Percentiles rank a stretch among this genome's conserved stretches.
phyloP scores from a whole-genome alignment of 2,113 vertebrate species.

The Macaca mulatta region DNA sequence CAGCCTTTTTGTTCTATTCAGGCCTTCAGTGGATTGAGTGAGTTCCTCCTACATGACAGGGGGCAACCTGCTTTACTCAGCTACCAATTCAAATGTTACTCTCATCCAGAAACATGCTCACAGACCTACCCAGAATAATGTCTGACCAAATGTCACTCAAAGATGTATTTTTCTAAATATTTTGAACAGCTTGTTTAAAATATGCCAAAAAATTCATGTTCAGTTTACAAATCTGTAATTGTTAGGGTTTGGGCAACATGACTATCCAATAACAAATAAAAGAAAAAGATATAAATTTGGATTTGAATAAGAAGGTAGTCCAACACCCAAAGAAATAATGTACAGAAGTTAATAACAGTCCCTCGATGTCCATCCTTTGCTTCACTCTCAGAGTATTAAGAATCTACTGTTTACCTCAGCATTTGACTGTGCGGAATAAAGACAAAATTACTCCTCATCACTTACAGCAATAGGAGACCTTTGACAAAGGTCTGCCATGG shows the following conservation, averaged over 20 bases:
- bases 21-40: not conserved
- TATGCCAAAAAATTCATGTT: not conserved
- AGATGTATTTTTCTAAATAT: not conserved
- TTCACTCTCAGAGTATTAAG: constrained; percentile 7
- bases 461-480: not conserved
- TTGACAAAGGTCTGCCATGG: not conserved
- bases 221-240: not conserved
- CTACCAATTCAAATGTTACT: not conserved
- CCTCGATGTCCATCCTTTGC: not conserved
- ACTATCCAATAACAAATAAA: not conserved
- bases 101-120: not conserved
- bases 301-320: not conserved
- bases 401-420: not conserved
- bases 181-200: not conserved
- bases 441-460: not conserved
- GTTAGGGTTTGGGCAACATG: not conserved
- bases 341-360: not conserved
- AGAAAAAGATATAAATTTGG: not conserved
- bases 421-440: not conserved
- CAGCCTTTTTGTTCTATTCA: not conserved
- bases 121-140: not conserved
- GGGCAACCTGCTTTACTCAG: not conserved
- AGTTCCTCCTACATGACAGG: not conserved
- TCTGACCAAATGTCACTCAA: not conserved
- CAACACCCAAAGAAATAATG: not conserved